Evolutionary conservation across 2,797 vertebrate species (phyloP), one percentile per base, ranked within the genome.

Genomic region (Chelon auratus): DNA sequence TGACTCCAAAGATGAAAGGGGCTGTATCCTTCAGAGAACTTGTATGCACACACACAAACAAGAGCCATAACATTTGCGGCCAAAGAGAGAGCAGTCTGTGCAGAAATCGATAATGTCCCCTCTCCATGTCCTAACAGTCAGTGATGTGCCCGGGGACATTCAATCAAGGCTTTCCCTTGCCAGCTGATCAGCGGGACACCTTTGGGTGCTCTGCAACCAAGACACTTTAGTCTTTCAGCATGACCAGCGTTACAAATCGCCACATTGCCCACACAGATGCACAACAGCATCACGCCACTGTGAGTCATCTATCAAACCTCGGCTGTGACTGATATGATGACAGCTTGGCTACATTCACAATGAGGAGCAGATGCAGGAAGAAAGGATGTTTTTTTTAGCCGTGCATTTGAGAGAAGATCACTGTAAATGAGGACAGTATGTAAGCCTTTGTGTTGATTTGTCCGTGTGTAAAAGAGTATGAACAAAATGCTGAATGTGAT

Each of bases 261-360:
- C 77, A 75, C 33, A 70, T 57, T 43, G 24, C 62, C 55, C 70
- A 71, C 57, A 78, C 59, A 66, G 3, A 66, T 45, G 47, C 52
- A 33, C 17, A n/a, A 17, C 36, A 63, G 77, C 20, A 52, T 67
- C 77, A 48, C 24, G 18, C 62, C 9, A 2, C 60, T 9, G 14
- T 45, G 51, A 62, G 65, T 65, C 69, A 76, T 84, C 80, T 77
- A 89, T 87, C 83, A 86, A 67, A 82, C 67, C 62, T 65, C 68
- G 73, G 52, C 69, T 36, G 74, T 12, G 62, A 56, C 56, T 55
- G 69, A 83, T 73, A 15, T n/a, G 37, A 40, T 3, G 33, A 68
- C 61, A 39, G 65, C 15, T 53, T 13, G 40, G 75, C 51, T 40
- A 51, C 53, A 52, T 60, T 72, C 53, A 70, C 18, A 55, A 54